Evolutionary conservation across 2,113 vertebrate genomes (phyloP).

Genomic region (Vidua macroura): DNA sequence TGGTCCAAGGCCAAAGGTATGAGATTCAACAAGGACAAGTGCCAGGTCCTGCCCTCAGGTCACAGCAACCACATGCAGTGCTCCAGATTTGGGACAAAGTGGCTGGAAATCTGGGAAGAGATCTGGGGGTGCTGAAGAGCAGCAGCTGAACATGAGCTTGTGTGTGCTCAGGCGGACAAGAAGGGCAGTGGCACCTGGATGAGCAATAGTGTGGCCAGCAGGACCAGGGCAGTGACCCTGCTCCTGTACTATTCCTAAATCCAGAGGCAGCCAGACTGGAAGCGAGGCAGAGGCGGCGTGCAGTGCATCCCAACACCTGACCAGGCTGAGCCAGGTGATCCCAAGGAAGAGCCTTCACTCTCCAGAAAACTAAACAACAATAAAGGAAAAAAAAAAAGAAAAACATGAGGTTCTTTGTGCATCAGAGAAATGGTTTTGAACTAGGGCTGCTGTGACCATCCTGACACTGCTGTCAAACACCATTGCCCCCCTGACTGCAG

Average conservation of each 20-base stretch:
- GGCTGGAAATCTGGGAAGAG: background rate
- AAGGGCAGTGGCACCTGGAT: background rate
- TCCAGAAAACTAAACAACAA: background rate
- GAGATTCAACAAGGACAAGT: background rate
- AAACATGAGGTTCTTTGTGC: background rate
- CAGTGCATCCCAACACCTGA: background rate
- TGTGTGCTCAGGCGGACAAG: background rate
- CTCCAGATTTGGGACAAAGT: background rate
- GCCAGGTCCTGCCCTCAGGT: background rate
- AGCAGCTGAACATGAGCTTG: background rate
- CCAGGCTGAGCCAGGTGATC: accelerated
- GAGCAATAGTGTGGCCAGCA: background rate
- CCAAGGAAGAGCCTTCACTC: background rate
- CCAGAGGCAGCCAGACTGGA: background rate
- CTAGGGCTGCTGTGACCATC: background rate
- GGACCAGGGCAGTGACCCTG: background rate
- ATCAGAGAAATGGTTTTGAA: background rate
- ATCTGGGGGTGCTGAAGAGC: background rate
- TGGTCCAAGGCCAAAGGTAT: background rate
- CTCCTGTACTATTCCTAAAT: background rate
- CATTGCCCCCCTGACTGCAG: accelerated
- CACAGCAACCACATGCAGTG: background rate
- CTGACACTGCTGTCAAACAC: background rate
- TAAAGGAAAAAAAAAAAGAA: accelerated
- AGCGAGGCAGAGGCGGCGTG: background rate